Conservation (phyloP, 2,888 invertebrate genomes). For the Lordiphosa fenestrarum region DNA sequence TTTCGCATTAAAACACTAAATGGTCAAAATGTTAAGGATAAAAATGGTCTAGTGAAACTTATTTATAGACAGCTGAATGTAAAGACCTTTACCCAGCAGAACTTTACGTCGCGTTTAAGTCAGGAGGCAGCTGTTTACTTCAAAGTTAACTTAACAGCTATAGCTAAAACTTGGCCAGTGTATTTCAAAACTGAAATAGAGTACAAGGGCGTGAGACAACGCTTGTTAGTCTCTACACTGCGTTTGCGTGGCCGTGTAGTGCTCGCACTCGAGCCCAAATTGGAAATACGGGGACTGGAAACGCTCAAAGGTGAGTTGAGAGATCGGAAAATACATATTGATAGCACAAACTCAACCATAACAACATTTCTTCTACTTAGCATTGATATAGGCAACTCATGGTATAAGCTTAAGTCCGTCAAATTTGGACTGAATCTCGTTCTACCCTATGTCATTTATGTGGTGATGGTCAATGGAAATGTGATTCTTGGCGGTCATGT, state of each 20-base stretch:
- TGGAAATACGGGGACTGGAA: too few species aligned
- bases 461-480: constrained; percentile 27
- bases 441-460: constrained; percentile 9
- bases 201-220: too few species aligned
- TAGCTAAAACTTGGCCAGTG: too few species aligned
- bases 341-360: too few species aligned
- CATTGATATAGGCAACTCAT: not conserved
- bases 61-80: not conserved
- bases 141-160: not conserved
- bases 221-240: too few species aligned
- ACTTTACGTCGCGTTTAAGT: not conserved
- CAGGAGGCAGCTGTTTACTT: not conserved
- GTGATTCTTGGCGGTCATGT: constrained; percentile 2
- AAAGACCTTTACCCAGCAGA: not conserved
- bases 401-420: not conserved
- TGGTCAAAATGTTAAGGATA: not conserved
- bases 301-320: too few species aligned
- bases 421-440: not conserved
- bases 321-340: too few species aligned
- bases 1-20: constrained; percentile 1
- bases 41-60: not conserved
- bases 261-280: too few species aligned
- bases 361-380: too few species aligned
- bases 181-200: too few species aligned
- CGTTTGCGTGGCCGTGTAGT: too few species aligned